Percentiles rank a stretch among this genome's conserved stretches.
Conservation (phyloP, 2,797 vertebrate species). For the Setipinna tenuifilis region DNA sequence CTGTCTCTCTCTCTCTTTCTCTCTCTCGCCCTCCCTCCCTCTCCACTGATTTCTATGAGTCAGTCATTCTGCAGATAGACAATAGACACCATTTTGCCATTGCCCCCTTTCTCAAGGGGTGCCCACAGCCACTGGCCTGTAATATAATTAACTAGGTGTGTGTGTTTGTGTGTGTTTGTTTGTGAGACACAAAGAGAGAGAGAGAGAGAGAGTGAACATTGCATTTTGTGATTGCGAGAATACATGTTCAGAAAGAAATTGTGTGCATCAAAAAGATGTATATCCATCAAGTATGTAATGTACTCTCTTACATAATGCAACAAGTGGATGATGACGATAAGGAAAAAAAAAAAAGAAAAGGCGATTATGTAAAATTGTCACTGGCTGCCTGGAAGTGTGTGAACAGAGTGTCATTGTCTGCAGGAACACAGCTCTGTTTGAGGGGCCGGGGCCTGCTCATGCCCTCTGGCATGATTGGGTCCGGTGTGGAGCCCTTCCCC, state of each 20-base stretch:
- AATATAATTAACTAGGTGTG: slow-evolving; percentile 13
- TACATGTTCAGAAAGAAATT: not conserved
- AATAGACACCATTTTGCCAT: not conserved
- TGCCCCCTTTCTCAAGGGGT: slow-evolving; percentile 1
- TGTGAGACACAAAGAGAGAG: not conserved
- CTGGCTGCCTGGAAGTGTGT: not conserved
- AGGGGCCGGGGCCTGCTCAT: not conserved
- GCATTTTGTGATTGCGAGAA: not conserved
- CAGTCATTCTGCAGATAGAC: slow-evolving; percentile 14
- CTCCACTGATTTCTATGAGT: not conserved
- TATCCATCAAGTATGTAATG: not conserved
- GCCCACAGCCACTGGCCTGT: slow-evolving; percentile 21
- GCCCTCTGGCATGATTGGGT: slow-evolving; percentile 5
- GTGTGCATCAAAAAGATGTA: not conserved
- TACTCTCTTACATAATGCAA: not conserved
- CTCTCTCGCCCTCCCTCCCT: not conserved
- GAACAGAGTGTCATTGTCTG: slow-evolving; percentile 1
- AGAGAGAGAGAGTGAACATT: not conserved
- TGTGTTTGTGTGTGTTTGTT: not conserved
- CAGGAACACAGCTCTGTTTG: slow-evolving; percentile 5
- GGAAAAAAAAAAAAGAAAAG: not conserved
- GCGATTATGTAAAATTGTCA: slow-evolving; percentile 11
- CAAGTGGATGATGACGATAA: not conserved
- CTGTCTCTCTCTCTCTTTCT: not conserved
- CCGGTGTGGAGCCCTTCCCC: not conserved